phyloP scores from a whole-genome alignment of 1,140 invertebrate species.

The Rhagoletis pomonella region DNA sequence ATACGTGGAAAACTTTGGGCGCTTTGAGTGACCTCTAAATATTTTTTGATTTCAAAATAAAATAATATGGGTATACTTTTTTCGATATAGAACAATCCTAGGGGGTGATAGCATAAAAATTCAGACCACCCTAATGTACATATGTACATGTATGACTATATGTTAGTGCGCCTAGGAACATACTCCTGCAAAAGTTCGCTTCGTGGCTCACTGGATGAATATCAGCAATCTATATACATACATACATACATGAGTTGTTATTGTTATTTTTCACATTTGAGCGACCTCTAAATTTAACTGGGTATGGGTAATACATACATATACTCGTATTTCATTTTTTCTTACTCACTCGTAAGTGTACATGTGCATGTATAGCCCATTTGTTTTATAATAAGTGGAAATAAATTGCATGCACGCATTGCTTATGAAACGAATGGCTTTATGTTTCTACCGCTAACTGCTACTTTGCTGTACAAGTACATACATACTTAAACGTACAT shows the following conservation, averaged over 20 bases:
- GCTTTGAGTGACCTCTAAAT: too few relatives aligned
- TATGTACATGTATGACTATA: neutral
- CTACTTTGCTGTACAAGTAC: neutral
- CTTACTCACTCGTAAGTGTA: neutral
- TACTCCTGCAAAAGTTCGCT: neutral
- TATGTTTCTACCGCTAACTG: slow-evolving; percentile 6
- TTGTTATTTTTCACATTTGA: neutral
- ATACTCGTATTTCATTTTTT: neutral
- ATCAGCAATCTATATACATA: neutral
- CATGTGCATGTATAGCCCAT: neutral
- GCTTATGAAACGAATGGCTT: neutral
- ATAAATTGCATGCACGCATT: slow-evolving; percentile 34
- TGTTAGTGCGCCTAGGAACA: neutral
- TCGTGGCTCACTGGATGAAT: neutral
- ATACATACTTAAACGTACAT: neutral
- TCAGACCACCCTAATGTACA: too few relatives aligned
- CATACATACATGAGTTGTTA: neutral
- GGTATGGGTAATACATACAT: neutral
- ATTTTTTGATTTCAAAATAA: too few relatives aligned
- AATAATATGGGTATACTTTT: too few relatives aligned
- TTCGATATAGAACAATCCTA: too few relatives aligned
- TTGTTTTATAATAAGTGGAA: slow-evolving; percentile 50
- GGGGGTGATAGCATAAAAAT: too few relatives aligned
- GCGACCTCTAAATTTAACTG: neutral
- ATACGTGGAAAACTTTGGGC: too few relatives aligned